Evolutionary conservation across 2,888 invertebrate species (phyloP), one percentile per base, ranked within the genome.

Genomic region (Drosophila kuntzei): DNA sequence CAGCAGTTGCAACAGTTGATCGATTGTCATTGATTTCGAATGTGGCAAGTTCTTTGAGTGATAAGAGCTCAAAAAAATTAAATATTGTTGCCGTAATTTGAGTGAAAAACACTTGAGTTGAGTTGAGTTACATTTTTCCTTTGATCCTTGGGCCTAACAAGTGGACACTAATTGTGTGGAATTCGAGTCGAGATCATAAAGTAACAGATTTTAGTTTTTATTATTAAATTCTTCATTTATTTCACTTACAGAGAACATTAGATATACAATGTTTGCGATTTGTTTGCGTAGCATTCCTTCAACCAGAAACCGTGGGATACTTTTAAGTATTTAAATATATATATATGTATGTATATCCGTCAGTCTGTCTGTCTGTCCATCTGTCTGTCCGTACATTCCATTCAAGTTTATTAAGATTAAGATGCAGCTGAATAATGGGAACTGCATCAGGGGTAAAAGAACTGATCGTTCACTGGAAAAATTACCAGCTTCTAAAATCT

Each of bases 221-320:
- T n/a, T n/a, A n/a, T n/a, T 2, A n/a, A 43, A 43, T 43, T 43
- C 43, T 9, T 12, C 1, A 43, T 25, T 22, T 5, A 5, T 11
- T 27, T 27, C 4, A 14, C 0, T 12, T 47, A 3, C 12, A 18
- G 11, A 22, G n/a, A 11, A 18, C 39, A 20, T 41, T 25, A 44
- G n/a, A 44, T 18, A 11, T 29, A 44, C 39, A 39, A 39, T 39
- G 39, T 18, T 18, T 9, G 47, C 43, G 43, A 67, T 53, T 49
- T 58, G 79, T 58, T 58, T 32, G 60, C 75, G 68, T 60, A 27
- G 75, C 75, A 76, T 79, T 76, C 64, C 64, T 47, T 47, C 3
- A 73, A 50, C 36, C 39, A 25, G 62, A 72, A 29, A 67, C 55
- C n/a, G 32, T 63, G 51, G 16, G 59, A 73, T 20, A 36, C 41